Evolutionary conservation across 2,797 vertebrate genomes (phyloP), one percentile per base, ranked within the genome.

Genomic region (Eurystomus glaucurus): DNA sequence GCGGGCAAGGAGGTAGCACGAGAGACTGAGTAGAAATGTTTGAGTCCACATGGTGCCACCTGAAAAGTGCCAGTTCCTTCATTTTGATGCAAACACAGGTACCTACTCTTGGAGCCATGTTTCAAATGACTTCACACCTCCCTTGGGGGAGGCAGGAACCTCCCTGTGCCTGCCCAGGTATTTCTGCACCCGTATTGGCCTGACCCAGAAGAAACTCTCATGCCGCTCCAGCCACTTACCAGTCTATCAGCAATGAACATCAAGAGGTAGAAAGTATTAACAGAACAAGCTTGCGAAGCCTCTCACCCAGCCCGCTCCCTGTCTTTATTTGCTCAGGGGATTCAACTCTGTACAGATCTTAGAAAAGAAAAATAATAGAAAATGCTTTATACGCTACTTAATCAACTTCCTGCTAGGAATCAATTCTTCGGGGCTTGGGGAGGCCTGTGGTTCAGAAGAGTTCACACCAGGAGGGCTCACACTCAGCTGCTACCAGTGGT

Each of bases 251-350:
- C 75, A 23, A 57, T 0, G 37, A 52, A 43, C 0, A 15, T 39
- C 69, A 82, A 84, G 93, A 95, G 94, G 96, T 95, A 97, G 93
- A 97, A 93, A 90, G 48, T 25, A 75, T 61, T 51, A 39, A 48
- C 43, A 86, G 88, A 54, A 83, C 45, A 62, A 88, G 74, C 77
- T 29, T 1, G 37, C 1, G 0, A 87, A 70, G 85, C 50, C 76
- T 71, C 91, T 76, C 3, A 2, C 78, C 43, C 75, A 28, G 81
- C 57, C 33, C 77, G 6, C 76, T 46, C 29, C 69, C 70, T 18
- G 29, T 9, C 62, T 50, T 51, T 20, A 26, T 52, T 76, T 50
- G 55, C 74, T 68, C 70, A 74, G 46, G 43, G 70, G 66, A 60
- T 74, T 70, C 28, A 23, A 54, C 58, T 74, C 1, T 0, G 60